Evolutionary conservation across 2,113 vertebrate species (phyloP).

Genomic region (Pterocles orientalis): DNA sequence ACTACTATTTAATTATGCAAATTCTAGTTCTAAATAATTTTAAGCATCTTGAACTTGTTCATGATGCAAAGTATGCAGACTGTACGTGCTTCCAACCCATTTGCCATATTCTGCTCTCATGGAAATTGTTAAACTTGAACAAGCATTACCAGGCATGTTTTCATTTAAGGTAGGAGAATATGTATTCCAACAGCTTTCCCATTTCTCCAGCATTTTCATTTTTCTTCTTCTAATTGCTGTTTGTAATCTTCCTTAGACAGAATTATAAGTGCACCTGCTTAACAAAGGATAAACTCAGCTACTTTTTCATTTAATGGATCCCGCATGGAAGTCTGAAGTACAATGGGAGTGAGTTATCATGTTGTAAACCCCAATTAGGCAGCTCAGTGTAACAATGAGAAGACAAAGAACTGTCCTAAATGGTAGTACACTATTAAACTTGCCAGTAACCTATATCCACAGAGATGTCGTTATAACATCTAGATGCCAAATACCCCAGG

Average conservation of each 20-base stretch:
- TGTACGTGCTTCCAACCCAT: neutral
- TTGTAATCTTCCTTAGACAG: neutral
- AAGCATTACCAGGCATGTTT: neutral
- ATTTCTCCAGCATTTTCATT: neutral
- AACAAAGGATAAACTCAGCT: neutral
- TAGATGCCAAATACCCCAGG: slow-evolving; percentile 37
- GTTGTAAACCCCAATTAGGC: neutral
- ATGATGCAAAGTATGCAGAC: neutral
- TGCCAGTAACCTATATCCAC: slow-evolving; percentile 18
- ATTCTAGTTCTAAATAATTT: neutral
- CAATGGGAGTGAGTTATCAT: neutral
- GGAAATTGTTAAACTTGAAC: neutral
- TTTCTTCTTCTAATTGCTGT: neutral
- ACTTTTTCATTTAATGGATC: neutral
- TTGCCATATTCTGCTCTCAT: neutral
- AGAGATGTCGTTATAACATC: slow-evolving; percentile 17
- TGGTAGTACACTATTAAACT: neutral
- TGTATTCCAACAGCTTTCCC: neutral
- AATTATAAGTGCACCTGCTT: neutral
- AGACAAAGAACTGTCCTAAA: neutral
- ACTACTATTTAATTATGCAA: neutral
- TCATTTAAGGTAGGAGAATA: neutral
- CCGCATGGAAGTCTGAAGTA: neutral
- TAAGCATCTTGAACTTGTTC: neutral
- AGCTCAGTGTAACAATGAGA: neutral